Base-by-base conservation (phyloP, 64 coral and sea anemone species). In the Anthopleura sola region DNA sequence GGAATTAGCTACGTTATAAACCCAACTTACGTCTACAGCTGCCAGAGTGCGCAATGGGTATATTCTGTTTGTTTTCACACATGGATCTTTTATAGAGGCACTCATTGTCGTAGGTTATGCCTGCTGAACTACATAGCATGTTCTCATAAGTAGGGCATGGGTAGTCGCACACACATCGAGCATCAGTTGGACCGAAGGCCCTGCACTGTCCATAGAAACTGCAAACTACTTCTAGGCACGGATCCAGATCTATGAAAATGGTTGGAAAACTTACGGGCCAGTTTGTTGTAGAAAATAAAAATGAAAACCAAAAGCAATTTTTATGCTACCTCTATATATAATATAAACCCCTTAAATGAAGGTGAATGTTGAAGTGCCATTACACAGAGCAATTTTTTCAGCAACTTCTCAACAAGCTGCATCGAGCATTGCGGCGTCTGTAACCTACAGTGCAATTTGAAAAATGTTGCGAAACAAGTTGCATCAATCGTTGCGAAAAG, bases 11-110 rank as follows among this genome's bases (percentile, higher is more conserved):
- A 82, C 53, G 33, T 53, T 53, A 17, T 1, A 53, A 53, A 51
- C 13, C 16, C 33, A 32, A 68, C 37, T 78, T 83, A 93, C 91
- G 86, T 85, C 50, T 84, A 81, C 91, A 93, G 49, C 86, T 87
- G 3, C 91, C 91, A 1, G 91, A 57, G 55, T 93, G 91, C 33
- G 91, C 80, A 82, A 93, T 85, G 23, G 68, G 86, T 6, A 81
- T 21, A 58, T 93, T 83, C 48, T 89, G 76, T 29, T 83, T 83
- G 18, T 24, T 19, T 80, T 69, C 39, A 74, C 91, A 93, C 5
- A 93, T 88, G 19, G 55, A 69, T 68, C 85, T 93, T 68, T 75
- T 76, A 40, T 89, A 93, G 37, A 84, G 86, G n/a, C 91, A 93
- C 58, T 85, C 75, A 34, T 89, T 89, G 55, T 78, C 18, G 24